phyloP scores from a whole-genome alignment of 2,797 vertebrate genomes.

The Tangara arthus region DNA sequence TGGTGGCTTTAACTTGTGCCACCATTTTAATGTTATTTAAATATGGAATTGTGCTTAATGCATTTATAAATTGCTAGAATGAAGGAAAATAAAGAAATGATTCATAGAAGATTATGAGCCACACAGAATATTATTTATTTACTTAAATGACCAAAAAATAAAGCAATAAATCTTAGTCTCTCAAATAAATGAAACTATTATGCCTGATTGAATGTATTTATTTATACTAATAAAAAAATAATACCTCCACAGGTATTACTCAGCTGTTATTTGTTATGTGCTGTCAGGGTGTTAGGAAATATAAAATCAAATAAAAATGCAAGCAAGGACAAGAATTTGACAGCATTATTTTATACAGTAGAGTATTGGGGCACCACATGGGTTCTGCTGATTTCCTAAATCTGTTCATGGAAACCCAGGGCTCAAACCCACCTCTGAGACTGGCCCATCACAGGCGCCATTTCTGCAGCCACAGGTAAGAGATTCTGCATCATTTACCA shows the following conservation, averaged over 20 bases:
- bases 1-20: background rate
- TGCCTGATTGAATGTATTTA: slow-evolving; percentile 39
- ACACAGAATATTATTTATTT: slow-evolving; percentile 16
- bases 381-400: background rate
- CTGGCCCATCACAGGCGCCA: background rate
- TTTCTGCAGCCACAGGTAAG: background rate
- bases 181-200: slow-evolving; percentile 36
- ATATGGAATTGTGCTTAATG: slow-evolving; percentile 4
- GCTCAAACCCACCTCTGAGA: background rate
- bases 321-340: background rate
- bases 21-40: slow-evolving; percentile 38
- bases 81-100: slow-evolving; percentile 10
- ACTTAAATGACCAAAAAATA: slow-evolving; percentile 36
- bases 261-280: slow-evolving; percentile 47
- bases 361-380: background rate
- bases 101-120: slow-evolving; percentile 19
- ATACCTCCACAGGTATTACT: slow-evolving; percentile 4
- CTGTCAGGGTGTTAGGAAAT: background rate
- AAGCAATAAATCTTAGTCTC: slow-evolving; percentile 45
- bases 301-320: background rate
- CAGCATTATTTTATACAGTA: background rate
- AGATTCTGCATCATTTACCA: background rate
- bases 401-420: background rate
- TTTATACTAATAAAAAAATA: slow-evolving; percentile 47
- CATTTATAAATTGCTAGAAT: background rate